A percentile compares a stretch with the other conserved stretches of the same genome.
phyloP scores from a whole-genome alignment of 2,888 invertebrate species.

The Agelastica alni region DNA sequence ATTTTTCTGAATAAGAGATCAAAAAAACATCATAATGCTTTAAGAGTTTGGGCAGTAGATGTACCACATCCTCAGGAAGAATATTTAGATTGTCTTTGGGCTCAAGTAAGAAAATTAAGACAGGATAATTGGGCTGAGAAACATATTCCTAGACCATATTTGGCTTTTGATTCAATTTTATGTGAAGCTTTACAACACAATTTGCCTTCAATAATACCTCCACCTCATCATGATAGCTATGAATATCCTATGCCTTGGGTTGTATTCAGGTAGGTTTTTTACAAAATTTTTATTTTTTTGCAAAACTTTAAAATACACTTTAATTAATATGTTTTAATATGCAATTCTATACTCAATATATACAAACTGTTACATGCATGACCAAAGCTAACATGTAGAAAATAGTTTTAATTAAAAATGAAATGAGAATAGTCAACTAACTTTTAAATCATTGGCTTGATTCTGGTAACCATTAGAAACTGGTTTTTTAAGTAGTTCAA shows the following conservation, averaged over 20 bases:
- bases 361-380: no score
- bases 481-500: no score
- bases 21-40: conserved; percentile 90
- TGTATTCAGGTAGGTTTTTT: conserved; percentile 69
- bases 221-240: conserved; percentile 89
- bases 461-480: no score
- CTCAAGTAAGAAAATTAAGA: conserved; percentile 86
- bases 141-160: conserved; percentile 92
- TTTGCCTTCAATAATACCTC: conserved; percentile 86
- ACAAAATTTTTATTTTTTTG: no score
- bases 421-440: no score
- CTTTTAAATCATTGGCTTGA: no score
- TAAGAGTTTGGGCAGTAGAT: conserved; percentile 94
- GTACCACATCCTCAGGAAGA: conserved; percentile 95
- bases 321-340: no score
- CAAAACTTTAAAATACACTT: no score
- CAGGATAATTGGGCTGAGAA: conserved; percentile 97
- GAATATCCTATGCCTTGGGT: conserved; percentile 94
- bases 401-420: no score
- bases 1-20: conserved; percentile 89
- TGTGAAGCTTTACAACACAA: conserved; percentile 97
- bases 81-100: conserved; percentile 96
- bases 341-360: no score
- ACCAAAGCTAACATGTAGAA: no score
- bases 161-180: conserved; percentile 92